Conservation (phyloP, 2,888 invertebrate genomes). For the Stenodema calcarata region DNA sequence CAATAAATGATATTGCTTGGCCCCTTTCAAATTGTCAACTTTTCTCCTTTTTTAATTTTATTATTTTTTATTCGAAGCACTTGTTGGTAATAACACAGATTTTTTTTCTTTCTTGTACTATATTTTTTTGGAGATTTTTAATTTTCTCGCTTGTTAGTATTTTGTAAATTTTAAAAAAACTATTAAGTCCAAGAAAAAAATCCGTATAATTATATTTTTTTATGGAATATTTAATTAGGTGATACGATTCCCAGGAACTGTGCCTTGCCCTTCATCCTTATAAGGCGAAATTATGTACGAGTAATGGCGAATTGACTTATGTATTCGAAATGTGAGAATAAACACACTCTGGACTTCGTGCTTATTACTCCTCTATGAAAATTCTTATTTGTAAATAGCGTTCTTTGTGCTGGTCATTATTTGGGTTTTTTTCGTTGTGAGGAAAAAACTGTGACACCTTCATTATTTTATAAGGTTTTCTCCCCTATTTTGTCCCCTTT, state of each 20-base stretch:
- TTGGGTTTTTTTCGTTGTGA: slow-evolving; percentile 3
- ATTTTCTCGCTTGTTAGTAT: slow-evolving; percentile 51
- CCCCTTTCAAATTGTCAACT: neutral
- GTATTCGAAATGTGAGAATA: neutral
- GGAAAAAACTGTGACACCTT: neutral
- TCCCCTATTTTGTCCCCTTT: neutral
- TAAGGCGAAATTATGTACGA: slow-evolving; percentile 1
- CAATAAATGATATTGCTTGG: slow-evolving; percentile 38
- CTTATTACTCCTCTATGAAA: slow-evolving; percentile 19
- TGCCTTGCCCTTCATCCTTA: slow-evolving; percentile 37
- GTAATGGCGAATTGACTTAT: neutral
- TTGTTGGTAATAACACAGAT: slow-evolving; percentile 50
- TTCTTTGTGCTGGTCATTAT: slow-evolving; percentile 38
- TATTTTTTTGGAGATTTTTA: slow-evolving; percentile 42
- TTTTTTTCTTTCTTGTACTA: slow-evolving; percentile 34
- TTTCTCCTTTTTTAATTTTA: neutral
- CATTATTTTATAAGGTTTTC: neutral
- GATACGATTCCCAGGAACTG: slow-evolving; percentile 1
- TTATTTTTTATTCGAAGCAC: slow-evolving; percentile 45
- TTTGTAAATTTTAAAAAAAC: slow-evolving; percentile 52
- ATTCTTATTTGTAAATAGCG: slow-evolving; percentile 40
- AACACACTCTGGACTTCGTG: slow-evolving; percentile 9
- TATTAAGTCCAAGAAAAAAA: slow-evolving; percentile 43
- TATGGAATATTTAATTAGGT: slow-evolving; percentile 25
- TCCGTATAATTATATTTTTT: slow-evolving; percentile 39